These are phyloP conservation scores for Pseudochromis fuscus DNA, from an alignment of 2,797 vertebrate genomes.

Conservation along the genomic window DNA sequence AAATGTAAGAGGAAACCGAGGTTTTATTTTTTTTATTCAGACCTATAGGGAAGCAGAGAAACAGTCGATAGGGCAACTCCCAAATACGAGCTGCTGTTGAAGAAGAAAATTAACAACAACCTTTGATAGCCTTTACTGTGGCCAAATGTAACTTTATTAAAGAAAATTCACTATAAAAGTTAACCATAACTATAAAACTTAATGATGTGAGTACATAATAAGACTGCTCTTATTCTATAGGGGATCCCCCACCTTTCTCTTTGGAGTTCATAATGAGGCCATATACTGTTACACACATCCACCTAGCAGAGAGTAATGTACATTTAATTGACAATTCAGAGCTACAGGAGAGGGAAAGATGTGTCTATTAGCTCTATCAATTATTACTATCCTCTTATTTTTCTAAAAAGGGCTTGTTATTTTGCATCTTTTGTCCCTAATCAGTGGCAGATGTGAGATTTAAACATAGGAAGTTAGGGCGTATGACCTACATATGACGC, in stretches of 20 bases:
- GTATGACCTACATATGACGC: constrained; percentile 77
- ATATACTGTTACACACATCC: constrained; percentile 54
- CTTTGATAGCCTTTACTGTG: constrained; percentile 73
- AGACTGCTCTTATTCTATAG: constrained; percentile 69
- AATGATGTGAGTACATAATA: constrained; percentile 76
- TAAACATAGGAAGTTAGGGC: constrained; percentile 54
- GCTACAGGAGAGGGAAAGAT: constrained; percentile 21
- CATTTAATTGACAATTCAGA: constrained; percentile 42
- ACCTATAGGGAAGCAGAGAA: constrained; percentile 55
- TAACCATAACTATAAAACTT: constrained; percentile 73
- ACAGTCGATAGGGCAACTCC: constrained; percentile 64
- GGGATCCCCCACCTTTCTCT: constrained; percentile 59
- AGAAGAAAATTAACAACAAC: constrained; percentile 74
- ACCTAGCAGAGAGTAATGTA: constrained; percentile 41
- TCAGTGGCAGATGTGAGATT: constrained; percentile 34
- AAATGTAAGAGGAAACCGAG: constrained; percentile 27
- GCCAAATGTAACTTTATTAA: constrained; percentile 58
- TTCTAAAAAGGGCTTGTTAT: constrained; percentile 31
- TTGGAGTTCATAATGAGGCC: constrained; percentile 72
- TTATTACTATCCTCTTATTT: constrained; percentile 25
- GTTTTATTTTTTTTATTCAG: constrained; percentile 34
- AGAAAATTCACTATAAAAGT: constrained; percentile 71
- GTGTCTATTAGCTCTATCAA: constrained; percentile 28
- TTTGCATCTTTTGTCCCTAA: constrained; percentile 25
- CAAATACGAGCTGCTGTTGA: constrained; percentile 43